A percentile compares a stretch with the other conserved stretches of the same genome.
Evolutionary conservation across 2,113 vertebrate genomes (phyloP).

Genomic region (Pelusios castaneus): DNA sequence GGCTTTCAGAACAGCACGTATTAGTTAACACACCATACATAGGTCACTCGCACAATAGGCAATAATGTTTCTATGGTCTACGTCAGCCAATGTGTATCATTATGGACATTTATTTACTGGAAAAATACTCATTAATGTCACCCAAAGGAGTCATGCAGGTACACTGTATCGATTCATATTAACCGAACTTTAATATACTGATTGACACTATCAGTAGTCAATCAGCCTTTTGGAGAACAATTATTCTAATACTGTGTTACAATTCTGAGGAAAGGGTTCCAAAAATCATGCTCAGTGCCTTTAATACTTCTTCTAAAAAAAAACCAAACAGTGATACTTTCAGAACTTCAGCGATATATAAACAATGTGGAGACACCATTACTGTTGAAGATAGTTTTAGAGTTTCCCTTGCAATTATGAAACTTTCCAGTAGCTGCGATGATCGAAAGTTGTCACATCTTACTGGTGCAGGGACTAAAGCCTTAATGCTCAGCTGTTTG

Average conservation of each 20-base stretch:
- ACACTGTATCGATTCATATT: background rate
- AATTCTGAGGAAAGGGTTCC: slow-evolving; percentile 5
- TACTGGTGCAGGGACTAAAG: background rate
- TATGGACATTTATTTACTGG: slow-evolving; percentile 27
- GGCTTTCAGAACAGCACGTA: background rate
- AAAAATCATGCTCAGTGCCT: background rate
- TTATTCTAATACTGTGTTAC: slow-evolving; percentile 42
- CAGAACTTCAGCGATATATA: background rate
- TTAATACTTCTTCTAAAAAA: background rate
- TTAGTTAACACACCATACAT: background rate
- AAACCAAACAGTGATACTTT: background rate
- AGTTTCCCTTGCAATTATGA: slow-evolving; percentile 15
- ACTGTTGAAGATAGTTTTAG: background rate
- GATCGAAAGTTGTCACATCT: background rate
- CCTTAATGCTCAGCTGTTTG: slow-evolving; percentile 12
- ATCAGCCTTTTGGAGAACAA: background rate
- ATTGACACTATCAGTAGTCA: background rate
- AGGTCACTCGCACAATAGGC: background rate
- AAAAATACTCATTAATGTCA: slow-evolving; percentile 31
- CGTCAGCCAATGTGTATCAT: background rate
- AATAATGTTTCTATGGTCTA: background rate
- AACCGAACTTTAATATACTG: background rate
- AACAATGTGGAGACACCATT: background rate
- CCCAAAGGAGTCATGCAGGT: slow-evolving; percentile 1
- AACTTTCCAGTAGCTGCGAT: background rate